Conservation (phyloP, 2,797 vertebrate species). For the Basileuterus tristriatus region DNA sequence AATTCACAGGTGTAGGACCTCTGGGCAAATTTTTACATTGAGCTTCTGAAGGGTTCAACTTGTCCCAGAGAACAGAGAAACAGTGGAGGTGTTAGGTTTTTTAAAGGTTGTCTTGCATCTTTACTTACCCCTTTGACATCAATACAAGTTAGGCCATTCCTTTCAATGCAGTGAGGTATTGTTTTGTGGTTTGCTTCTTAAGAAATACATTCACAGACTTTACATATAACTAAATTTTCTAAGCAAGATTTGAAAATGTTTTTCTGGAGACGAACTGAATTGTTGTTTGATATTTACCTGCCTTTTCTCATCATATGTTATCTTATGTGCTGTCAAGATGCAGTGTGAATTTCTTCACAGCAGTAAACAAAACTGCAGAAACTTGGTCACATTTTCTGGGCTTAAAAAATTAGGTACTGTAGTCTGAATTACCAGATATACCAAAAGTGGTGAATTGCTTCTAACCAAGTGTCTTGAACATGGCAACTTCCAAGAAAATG, state of each 20-base stretch:
- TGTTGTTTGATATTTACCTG: background rate
- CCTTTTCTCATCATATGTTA: background rate
- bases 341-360: background rate
- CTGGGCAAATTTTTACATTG: background rate
- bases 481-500: background rate
- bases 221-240: background rate
- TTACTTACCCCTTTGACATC: background rate
- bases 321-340: background rate
- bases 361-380: conserved; percentile 11
- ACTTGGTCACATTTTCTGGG: background rate
- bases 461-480: background rate
- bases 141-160: background rate
- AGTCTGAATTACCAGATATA: background rate
- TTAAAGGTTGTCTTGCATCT: background rate
- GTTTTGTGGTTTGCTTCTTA: background rate
- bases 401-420: background rate
- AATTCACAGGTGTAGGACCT: background rate
- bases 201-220: background rate
- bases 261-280: background rate
- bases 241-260: background rate
- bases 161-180: background rate
- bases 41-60: background rate
- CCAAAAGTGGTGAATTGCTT: background rate
- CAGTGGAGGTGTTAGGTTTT: background rate
- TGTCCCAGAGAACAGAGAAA: background rate